Evolutionary conservation across 2,113 vertebrate species (phyloP).

Genomic region (Steatornis caripensis): DNA sequence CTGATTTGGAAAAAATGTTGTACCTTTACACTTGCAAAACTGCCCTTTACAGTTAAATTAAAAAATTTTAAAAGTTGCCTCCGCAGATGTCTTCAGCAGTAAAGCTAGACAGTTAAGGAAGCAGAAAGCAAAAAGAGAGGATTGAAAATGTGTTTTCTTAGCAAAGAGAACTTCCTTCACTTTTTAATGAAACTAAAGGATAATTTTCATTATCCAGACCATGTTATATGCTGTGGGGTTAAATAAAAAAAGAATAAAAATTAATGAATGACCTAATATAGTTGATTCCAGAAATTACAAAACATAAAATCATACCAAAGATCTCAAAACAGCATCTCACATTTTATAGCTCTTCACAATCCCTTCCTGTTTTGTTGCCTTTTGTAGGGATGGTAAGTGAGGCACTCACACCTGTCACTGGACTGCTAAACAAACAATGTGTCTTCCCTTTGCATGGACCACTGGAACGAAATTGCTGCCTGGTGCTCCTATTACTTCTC

Average conservation of each 20-base stretch:
- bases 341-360: background rate
- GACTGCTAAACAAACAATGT: conserved; percentile 1
- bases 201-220: background rate
- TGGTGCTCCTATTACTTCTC: background rate
- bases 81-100: background rate
- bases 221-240: background rate
- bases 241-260: background rate
- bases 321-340: background rate
- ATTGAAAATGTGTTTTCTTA: background rate
- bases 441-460: background rate
- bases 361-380: background rate
- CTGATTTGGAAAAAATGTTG: background rate
- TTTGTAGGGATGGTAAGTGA: background rate
- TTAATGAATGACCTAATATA: background rate
- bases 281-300: background rate
- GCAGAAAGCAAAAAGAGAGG: background rate
- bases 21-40: background rate
- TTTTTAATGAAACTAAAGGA: background rate
- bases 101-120: background rate
- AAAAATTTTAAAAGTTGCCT: background rate
- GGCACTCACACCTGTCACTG: background rate
- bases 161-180: background rate
- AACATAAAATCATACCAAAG: background rate
- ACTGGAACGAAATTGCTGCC: conserved; percentile 22
- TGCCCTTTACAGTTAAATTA: background rate